These are phyloP conservation scores for Mechanitis mazaeus DNA, from an alignment of 2,888 invertebrate species.

Conservation along the genomic window DNA sequence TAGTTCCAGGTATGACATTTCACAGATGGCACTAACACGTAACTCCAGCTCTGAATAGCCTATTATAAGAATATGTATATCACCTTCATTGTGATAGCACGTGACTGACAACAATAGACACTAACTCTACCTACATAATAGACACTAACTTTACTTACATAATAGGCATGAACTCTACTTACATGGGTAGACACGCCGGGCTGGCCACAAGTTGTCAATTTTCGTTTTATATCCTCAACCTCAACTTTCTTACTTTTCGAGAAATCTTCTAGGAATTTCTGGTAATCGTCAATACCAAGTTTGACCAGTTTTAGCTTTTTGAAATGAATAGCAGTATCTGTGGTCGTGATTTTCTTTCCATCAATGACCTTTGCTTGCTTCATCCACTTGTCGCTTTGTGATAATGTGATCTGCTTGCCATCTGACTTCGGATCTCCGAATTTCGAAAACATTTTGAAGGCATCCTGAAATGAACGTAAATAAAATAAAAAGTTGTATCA, in stretches of 20 bases:
- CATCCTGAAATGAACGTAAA: constrained; percentile 72
- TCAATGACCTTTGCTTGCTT: constrained; percentile 90
- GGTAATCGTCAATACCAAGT: constrained; percentile 85
- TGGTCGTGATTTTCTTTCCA: constrained; percentile 90
- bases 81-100: neutral
- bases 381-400: constrained; percentile 96
- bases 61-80: neutral
- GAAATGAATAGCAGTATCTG: constrained; percentile 93
- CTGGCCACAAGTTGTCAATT: constrained; percentile 86
- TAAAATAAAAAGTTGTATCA: constrained; percentile 3
- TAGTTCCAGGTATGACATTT: too few relatives aligned
- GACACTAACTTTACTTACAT: neutral
- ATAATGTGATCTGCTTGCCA: constrained; percentile 89
- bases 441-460: constrained; percentile 88
- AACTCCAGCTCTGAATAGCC: neutral
- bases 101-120: neutral
- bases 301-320: constrained; percentile 91
- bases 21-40: too few relatives aligned
- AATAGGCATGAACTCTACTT: constrained; percentile 35
- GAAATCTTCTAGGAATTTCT: constrained; percentile 89
- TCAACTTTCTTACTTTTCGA: constrained; percentile 90
- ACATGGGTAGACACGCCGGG: constrained; percentile 79
- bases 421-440: constrained; percentile 92
- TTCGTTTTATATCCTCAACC: constrained; percentile 85
- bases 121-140: neutral